Evolutionary conservation across 2,797 vertebrate species (phyloP).

Genomic region (Clarias platycephalus): DNA sequence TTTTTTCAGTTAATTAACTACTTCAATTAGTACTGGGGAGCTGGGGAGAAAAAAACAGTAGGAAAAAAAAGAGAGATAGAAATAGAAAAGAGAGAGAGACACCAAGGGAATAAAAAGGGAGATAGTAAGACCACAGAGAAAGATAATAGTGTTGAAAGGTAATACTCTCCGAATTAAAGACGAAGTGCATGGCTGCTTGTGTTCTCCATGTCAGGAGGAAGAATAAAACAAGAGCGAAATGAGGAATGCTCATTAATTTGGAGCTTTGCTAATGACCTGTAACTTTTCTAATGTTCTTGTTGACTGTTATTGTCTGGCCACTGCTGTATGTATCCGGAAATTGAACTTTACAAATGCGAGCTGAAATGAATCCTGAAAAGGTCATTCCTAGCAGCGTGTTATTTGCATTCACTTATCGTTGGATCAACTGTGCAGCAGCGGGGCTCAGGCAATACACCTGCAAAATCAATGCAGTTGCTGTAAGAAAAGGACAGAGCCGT

Average conservation of each 20-base stretch:
- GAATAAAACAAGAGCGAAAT: slow-evolving; percentile 40
- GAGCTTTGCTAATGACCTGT: slow-evolving; percentile 50
- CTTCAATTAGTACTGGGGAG: slow-evolving; percentile 59
- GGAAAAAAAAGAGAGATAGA: not conserved
- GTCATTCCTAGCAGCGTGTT: slow-evolving; percentile 45
- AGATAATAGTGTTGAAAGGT: slow-evolving; percentile 14
- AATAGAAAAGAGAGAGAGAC: slow-evolving; percentile 9
- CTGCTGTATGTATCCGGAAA: slow-evolving; percentile 46
- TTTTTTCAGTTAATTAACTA: slow-evolving; percentile 67
- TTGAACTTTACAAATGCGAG: slow-evolving; percentile 49
- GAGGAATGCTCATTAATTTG: slow-evolving; percentile 48
- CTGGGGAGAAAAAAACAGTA: slow-evolving; percentile 43
- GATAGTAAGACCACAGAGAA: not conserved
- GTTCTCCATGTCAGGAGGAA: slow-evolving; percentile 25
- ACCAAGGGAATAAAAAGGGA: slow-evolving; percentile 5
- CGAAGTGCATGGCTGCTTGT: not conserved
- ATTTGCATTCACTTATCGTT: slow-evolving; percentile 45
- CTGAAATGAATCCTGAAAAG: slow-evolving; percentile 53
- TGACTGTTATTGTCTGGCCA: slow-evolving; percentile 52
- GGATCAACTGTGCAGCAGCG: slow-evolving; percentile 26
- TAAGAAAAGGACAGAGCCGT: slow-evolving; percentile 22
- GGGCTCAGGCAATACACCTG: slow-evolving; percentile 13
- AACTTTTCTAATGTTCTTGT: slow-evolving; percentile 51
- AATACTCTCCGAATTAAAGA: slow-evolving; percentile 20
- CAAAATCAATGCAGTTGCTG: slow-evolving; percentile 31